Base-by-base conservation (phyloP, 2,797 vertebrate genomes). In the Pangasius macronema region DNA sequence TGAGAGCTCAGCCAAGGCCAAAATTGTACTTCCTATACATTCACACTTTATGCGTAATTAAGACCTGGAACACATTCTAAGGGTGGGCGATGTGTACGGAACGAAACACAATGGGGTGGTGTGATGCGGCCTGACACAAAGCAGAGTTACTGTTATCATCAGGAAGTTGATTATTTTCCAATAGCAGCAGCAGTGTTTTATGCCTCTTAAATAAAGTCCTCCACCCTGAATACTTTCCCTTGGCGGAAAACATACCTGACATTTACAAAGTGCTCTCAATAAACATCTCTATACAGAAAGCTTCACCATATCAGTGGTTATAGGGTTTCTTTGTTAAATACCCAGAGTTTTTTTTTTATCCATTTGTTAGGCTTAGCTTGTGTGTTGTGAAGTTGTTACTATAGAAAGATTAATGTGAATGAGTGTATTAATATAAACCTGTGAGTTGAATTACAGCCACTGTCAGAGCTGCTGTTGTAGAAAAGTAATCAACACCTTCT, bases 1-100 rank as follows among this genome's bases (percentile, higher is more conserved):
- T 57, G 77, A 59, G 63, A 89, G 80, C 87, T 84, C 80, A 89
- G 87, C 76, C 57, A 39, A 77, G 22, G 22, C 70, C 77, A 89
- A 87, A 77, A 88, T 33, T 82, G 36, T n/a, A 39, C 67, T 85
- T 27, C 36, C 77, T 59, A 85, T 84, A 77, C 57, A 42, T 67
- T 36, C 61, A 86, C 51, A 84, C 39, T 87, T 82, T 30, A 57
- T 68, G 3, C 36, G 33, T 76, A 76, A 53, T 51, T 51, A 63
- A 82, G 49, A 42, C 24, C 57, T 82, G 51, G 51, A 36, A 67
- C 39, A 30, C 80, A n/a, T 61, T 57, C 20, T 73, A 39, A 42
- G 0, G 7, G 16, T 65, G 59, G 39, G 22, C 33, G 5, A 81
- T 14, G 55, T 46, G 61, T 67, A 22, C 1, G 9, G 49, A 53